These are phyloP conservation scores for Podilymbus podiceps DNA, from an alignment of 2,113 vertebrate species.

Conservation along the genomic window DNA sequence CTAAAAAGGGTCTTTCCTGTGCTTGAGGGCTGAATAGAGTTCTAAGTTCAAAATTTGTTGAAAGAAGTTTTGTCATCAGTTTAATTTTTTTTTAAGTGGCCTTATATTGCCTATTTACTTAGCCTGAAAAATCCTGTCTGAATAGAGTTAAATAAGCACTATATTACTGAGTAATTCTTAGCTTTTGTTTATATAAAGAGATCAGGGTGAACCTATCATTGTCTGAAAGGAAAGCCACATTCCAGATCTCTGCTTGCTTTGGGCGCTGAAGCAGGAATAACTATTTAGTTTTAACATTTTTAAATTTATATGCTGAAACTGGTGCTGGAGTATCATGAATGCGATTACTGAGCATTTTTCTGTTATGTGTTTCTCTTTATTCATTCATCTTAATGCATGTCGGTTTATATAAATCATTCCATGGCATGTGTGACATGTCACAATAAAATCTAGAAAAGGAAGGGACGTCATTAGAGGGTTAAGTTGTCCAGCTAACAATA, in stretches of 20 bases:
- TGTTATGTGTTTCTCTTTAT: not conserved
- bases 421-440: not conserved
- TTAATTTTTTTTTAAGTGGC: not conserved
- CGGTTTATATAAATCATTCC: not conserved
- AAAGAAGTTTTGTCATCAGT: not conserved
- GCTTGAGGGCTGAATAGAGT: not conserved
- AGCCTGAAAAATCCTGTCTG: slow-evolving; percentile 16
- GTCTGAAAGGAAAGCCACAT: slow-evolving; percentile 26
- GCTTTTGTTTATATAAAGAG: slow-evolving; percentile 27
- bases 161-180: slow-evolving; percentile 15
- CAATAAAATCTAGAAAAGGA: not conserved
- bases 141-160: slow-evolving; percentile 47
- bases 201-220: not conserved
- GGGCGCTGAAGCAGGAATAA: slow-evolving; percentile 9
- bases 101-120: slow-evolving; percentile 39
- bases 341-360: not conserved
- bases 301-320: not conserved
- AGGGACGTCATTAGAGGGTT: not conserved
- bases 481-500: not conserved
- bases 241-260: slow-evolving; percentile 60
- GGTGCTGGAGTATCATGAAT: not conserved
- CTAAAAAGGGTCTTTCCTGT: not conserved
- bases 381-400: not conserved
- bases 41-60: not conserved
- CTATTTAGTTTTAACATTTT: slow-evolving; percentile 22